Evolutionary conservation across 2,797 vertebrate species (phyloP), one percentile per base, ranked within the genome.

Genomic region (Tiaroga cobitis): DNA sequence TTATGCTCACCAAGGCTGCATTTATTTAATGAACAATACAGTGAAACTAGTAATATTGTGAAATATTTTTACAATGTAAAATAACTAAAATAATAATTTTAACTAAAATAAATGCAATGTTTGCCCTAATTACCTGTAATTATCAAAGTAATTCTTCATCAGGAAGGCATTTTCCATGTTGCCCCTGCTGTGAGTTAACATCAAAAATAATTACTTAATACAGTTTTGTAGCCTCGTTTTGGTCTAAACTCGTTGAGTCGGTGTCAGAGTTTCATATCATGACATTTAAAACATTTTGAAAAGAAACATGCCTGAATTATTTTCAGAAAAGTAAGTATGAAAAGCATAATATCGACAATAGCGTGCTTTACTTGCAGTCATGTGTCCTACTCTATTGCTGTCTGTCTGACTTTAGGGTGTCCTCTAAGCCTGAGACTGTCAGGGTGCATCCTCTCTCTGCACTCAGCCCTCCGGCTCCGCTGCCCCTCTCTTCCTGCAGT

Each of bases 401-500:
- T 65, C n/a, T 79, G 39, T 19, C 56, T 46, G 39, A 65, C 77
- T 78, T 79, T 79, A 79, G 77, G 77, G 39, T 63, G 59, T 79
- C 88, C 37, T 89, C 77, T 63, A 61, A 43, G 49, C 74, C 85
- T 46, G 85, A 88, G 68, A 39, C 29, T 29, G 85, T 90, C 70
- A 74, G 65, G 46, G 82, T 88, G 26, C 75, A 76, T 49, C 87
- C 80, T 21, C 59, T 89, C 32, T 88, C 83, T 29, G 5, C 51
- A 2, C 63, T 82, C 63, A 75, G 37, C 32, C 84, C 75, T 63
- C 72, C 80, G 24, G 46, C 59, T 39, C 77, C 79, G 41, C 77
- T 87, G 49, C 74, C 78, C 16, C 29, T 68, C 15, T 87, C 86
- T 2, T 83, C 83, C 69, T 89, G 83, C 83, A 88, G 89, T 74